These are phyloP conservation scores for Sesamia nonagrioides DNA, from an alignment of 1,140 invertebrate genomes.

Conservation along the genomic window DNA sequence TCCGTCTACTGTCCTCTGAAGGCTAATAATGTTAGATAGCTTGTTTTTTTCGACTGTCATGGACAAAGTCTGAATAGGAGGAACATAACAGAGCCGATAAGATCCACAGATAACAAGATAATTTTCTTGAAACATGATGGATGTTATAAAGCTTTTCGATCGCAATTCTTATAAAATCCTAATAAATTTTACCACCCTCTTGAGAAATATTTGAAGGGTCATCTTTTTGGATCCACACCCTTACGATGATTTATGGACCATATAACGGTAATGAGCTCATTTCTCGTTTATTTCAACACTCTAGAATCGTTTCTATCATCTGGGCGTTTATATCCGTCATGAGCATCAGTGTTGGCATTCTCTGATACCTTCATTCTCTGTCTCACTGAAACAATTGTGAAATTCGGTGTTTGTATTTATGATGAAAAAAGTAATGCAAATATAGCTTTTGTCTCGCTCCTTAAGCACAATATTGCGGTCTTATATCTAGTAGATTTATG, in stretches of 20 bases:
- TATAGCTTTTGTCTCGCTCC: conserved; percentile 35
- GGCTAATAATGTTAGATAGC: conserved; percentile 44
- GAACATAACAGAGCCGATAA: conserved; percentile 17
- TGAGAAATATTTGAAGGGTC: conserved; percentile 51
- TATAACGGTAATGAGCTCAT: conserved; percentile 46
- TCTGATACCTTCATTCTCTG: conserved; percentile 3
- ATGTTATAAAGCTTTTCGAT: conserved; percentile 43
- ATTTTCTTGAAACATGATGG: conserved; percentile 23
- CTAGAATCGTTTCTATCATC: neutral
- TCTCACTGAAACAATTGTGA: conserved; percentile 9
- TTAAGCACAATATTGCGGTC: conserved; percentile 15
- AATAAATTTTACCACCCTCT: conserved; percentile 54
- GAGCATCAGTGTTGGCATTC: neutral
- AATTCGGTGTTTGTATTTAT: conserved; percentile 35
- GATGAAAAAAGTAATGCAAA: conserved; percentile 47
- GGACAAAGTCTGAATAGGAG: conserved; percentile 21
- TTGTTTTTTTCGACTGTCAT: conserved; percentile 36
- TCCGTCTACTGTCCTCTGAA: conserved; percentile 46
- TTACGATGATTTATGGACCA: conserved; percentile 44
- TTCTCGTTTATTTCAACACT: conserved; percentile 2
- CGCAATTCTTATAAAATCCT: conserved; percentile 42
- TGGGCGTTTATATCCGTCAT: conserved; percentile 3
- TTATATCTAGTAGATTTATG: conserved; percentile 52
- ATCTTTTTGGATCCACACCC: conserved; percentile 41
- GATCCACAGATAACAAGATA: conserved; percentile 18